Evolutionary conservation across 1,140 invertebrate species (phyloP), one percentile per base, ranked within the genome.

Genomic region (Neodiprion fabricii): DNA sequence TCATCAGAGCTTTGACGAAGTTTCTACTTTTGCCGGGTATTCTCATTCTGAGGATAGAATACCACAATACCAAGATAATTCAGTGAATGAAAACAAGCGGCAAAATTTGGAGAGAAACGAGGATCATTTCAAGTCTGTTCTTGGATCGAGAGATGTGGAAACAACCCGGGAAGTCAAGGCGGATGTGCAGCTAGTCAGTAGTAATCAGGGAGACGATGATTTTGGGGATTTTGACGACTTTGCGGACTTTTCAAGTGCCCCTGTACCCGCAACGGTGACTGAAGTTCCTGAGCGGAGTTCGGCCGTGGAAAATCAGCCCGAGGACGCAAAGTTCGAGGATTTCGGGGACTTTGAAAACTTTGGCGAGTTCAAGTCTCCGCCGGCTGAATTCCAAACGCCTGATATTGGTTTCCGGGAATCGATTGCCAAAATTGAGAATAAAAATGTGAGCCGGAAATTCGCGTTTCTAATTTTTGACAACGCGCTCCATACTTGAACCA

Each of bases 301-400:
- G 14, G 49, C 68, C 9, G 50, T 72, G 1, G 40, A 28, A 14
- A 71, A 40, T 14, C 61, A 76, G 12, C 72, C 70, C n/a, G 28
- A 40, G 28, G 28, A 40, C 5, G 28, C 28, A 40, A 40, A 40
- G 28, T 40, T 88, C 80, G 88, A 91, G 82, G 89, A 90, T 74
- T 91, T 91, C 84, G 90, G 88, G 66, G 91, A 92, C 76, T 92
- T 92, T 85, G 88, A 89, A 78, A 90, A 92, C 78, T 90, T 89
- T 78, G 74, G 75, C 48, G 82, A 87, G 81, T 90, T 91, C 69
- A 85, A 89, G 74, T 79, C 79, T 75, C 83, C 82, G 65, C 80
- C 79, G 69, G 74, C 67, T 61, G 79, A 82, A 76, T 72, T 76
- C 72, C 82, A 84, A 49, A 76, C 68, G 79, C 80, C 79, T 72